Conservation (phyloP, 2,113 vertebrate genomes). For the Sinosuthora webbiana region DNA sequence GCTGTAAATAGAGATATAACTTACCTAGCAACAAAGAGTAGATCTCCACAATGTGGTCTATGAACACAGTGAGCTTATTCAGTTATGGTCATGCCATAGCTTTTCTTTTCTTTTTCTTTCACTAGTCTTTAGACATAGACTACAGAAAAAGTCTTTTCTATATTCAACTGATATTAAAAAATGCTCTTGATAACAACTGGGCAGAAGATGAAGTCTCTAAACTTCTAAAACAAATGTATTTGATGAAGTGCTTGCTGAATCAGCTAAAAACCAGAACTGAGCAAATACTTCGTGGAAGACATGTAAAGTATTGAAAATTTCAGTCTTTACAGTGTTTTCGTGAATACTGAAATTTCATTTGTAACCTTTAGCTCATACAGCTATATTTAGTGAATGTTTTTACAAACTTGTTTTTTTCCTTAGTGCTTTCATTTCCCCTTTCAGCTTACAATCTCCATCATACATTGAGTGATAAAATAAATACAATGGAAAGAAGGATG, state of each 20-base stretch:
- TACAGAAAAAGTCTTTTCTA: background rate
- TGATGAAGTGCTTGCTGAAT: background rate
- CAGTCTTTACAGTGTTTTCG: background rate
- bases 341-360: background rate
- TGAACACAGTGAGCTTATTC: constrained; percentile 29
- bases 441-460: background rate
- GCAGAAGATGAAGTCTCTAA: background rate
- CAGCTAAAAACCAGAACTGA: background rate
- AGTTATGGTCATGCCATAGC: background rate
- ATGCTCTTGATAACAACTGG: background rate
- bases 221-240: background rate
- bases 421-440: background rate
- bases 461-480: background rate
- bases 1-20: constrained; percentile 52
- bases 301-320: background rate
- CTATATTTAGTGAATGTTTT: background rate
- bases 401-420: background rate
- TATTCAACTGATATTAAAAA: background rate
- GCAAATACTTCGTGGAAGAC: background rate
- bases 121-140: background rate
- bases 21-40: constrained; percentile 60
- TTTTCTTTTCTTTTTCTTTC: background rate
- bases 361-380: background rate
- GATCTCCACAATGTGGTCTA: background rate
- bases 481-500: background rate